Evolutionary conservation across 2,888 invertebrate genomes (phyloP).

Genomic region (Pristionchus japonicus): DNA sequence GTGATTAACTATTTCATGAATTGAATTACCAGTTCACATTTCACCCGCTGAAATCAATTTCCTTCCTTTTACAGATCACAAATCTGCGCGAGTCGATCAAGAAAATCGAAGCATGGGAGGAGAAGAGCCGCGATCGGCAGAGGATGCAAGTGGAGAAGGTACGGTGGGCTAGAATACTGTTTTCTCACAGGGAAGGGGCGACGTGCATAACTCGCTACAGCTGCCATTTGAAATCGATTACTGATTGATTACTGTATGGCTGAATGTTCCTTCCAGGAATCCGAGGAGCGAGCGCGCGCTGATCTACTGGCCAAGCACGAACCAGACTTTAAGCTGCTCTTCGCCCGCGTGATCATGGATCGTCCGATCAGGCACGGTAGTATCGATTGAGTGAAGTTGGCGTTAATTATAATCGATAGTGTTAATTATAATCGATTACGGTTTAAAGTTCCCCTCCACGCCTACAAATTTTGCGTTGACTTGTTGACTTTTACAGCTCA

Average conservation of each 20-base stretch:
- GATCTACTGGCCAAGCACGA: constrained; percentile 26
- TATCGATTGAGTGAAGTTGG: too few species aligned
- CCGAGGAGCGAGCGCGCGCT: background rate
- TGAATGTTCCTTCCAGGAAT: background rate
- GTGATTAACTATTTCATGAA: too few species aligned
- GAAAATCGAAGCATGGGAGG: background rate
- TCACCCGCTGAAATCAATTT: too few species aligned
- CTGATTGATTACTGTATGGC: background rate
- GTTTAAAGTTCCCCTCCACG: too few species aligned
- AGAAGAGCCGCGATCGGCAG: constrained; percentile 24
- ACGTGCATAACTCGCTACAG: too few species aligned
- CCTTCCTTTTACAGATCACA: constrained; percentile 10
- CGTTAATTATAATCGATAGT: too few species aligned
- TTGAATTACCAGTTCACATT: too few species aligned
- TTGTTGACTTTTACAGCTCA: too few species aligned
- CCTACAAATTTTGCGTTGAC: too few species aligned
- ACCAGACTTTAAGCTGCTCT: background rate
- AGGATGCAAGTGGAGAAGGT: constrained; percentile 33
- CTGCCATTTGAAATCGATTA: too few species aligned
- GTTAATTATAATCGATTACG: too few species aligned
- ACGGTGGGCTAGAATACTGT: background rate
- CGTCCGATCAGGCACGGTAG: background rate
- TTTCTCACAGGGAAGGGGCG: too few species aligned
- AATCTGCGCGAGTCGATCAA: constrained; percentile 16
- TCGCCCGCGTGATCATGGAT: background rate